Evolutionary conservation across 1,140 invertebrate species (phyloP).

Genomic region (Gonatopus flavifemur): DNA sequence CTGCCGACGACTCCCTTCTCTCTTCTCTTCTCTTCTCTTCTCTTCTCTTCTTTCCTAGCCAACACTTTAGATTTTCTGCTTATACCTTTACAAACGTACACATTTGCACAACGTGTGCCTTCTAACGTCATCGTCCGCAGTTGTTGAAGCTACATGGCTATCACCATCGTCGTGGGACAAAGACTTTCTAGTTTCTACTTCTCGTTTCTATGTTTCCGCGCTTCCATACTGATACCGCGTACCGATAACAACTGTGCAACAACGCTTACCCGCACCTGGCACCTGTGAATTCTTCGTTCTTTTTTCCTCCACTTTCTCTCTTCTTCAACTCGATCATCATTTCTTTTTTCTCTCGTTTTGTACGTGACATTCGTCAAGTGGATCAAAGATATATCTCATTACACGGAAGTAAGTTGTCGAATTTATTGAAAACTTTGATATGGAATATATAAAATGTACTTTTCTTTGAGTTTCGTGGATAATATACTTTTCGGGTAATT

Average conservation of each 20-base stretch:
- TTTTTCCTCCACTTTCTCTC: background rate
- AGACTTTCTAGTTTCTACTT: constrained; percentile 43
- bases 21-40: background rate
- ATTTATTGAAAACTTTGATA: too few species aligned
- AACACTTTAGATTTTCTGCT: background rate
- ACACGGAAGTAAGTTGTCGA: too few species aligned
- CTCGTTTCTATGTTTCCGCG: constrained; percentile 33
- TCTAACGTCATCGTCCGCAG: constrained; percentile 6
- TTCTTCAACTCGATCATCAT: background rate
- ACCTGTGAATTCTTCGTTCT: constrained; percentile 14
- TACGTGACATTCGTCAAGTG: too few species aligned
- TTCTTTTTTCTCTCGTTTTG: background rate
- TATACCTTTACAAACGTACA: constrained; percentile 21
- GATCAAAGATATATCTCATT: too few species aligned
- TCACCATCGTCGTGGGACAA: constrained; percentile 38
- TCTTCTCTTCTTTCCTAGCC: background rate
- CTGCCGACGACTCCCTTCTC: constrained; percentile 21
- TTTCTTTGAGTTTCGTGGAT: too few species aligned
- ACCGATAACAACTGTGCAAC: constrained; percentile 22
- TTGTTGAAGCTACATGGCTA: constrained; percentile 24
- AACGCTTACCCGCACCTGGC: constrained; percentile 28
- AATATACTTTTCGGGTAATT: too few species aligned
- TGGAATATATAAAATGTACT: too few species aligned
- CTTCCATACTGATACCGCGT: constrained; percentile 26
- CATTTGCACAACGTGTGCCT: too few species aligned